Percentiles rank a stretch among this genome's conserved stretches.
These are phyloP conservation scores for Anorthoa munda DNA, from an alignment of 2,888 invertebrate genomes.

Conservation along the genomic window DNA sequence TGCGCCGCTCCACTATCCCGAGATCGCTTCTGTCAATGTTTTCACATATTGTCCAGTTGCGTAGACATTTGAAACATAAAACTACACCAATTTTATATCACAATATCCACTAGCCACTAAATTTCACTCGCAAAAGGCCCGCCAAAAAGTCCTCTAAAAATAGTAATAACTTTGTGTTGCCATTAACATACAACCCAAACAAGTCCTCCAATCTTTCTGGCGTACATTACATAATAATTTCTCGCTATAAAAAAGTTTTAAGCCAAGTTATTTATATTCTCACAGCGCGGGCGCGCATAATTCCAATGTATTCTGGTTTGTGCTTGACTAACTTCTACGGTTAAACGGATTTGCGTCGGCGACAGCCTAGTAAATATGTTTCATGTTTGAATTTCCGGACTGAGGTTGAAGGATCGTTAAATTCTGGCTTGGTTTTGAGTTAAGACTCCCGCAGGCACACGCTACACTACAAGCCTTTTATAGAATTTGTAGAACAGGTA, in stretches of 20 bases:
- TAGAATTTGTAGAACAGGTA: no score
- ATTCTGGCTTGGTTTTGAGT: constrained; percentile 1
- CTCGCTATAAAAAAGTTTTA: constrained; percentile 53
- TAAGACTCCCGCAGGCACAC: no score
- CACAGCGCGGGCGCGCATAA: constrained; percentile 54
- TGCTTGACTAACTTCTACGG: constrained; percentile 52
- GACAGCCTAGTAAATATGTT: constrained; percentile 54
- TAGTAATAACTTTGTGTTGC: no score
- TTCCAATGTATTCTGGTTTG: constrained; percentile 62
- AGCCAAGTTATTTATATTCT: constrained; percentile 60
- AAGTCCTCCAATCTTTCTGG: constrained; percentile 32
- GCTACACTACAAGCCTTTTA: no score
- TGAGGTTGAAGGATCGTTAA: constrained; percentile 17
- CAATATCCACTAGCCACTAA: no score
- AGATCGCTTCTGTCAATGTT: no score
- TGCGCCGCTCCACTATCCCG: no score
- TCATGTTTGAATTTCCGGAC: constrained; percentile 60
- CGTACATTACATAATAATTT: constrained; percentile 45
- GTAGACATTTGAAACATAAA: no score
- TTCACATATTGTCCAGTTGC: no score
- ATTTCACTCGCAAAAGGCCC: no score
- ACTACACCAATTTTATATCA: no score
- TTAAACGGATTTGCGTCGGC: constrained; percentile 58
- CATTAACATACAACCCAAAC: background rate
- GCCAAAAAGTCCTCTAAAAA: no score